phyloP scores from a whole-genome alignment of 2,797 vertebrate genomes.

The Acomys russatus region DNA sequence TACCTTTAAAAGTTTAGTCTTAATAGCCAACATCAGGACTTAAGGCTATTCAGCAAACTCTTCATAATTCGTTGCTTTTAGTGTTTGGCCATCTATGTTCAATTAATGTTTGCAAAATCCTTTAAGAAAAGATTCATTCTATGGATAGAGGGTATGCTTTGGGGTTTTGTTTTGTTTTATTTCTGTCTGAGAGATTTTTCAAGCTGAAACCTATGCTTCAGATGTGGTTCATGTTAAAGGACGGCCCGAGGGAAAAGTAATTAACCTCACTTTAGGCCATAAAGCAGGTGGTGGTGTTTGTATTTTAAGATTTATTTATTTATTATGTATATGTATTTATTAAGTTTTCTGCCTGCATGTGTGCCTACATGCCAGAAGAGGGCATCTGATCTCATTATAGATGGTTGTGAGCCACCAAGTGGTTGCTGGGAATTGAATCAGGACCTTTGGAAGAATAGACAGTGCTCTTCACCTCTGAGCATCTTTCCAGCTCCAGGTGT shows the following conservation, averaged over 20 bases:
- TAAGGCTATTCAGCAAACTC: background rate
- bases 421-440: too few relatives aligned
- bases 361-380: too few relatives aligned
- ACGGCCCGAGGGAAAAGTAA: background rate
- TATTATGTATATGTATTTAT: too few relatives aligned
- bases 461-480: too few relatives aligned
- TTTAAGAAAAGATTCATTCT: constrained; percentile 25
- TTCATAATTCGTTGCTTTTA: background rate
- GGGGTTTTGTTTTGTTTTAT: background rate
- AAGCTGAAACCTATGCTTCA: background rate
- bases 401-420: too few relatives aligned
- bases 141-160: background rate
- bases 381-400: too few relatives aligned
- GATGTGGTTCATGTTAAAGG: background rate
- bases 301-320: too few relatives aligned
- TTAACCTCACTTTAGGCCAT: background rate
- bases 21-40: background rate
- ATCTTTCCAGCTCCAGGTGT: background rate
- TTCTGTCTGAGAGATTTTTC: background rate
- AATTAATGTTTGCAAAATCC: constrained; percentile 19
- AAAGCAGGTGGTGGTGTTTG: background rate
- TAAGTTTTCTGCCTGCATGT: too few relatives aligned
- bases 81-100: background rate
- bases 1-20: background rate
- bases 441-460: too few relatives aligned